These are phyloP conservation scores for Leptocoma aspasia DNA, from an alignment of 2,113 vertebrate genomes.

Conservation along the genomic window DNA sequence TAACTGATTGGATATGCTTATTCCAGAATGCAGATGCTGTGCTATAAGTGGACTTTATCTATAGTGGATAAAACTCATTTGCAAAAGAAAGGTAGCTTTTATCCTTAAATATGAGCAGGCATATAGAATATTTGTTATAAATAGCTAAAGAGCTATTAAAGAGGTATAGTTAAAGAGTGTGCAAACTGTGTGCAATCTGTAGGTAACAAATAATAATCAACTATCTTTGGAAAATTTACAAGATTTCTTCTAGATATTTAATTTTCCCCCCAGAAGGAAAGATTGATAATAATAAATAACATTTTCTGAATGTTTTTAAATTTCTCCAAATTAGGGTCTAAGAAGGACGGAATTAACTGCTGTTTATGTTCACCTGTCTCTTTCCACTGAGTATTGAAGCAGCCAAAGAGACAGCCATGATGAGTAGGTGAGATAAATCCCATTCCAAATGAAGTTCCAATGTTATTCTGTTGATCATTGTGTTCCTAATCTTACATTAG, in stretches of 20 bases:
- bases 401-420: background rate
- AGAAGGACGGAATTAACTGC: background rate
- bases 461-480: background rate
- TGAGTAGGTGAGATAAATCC: background rate
- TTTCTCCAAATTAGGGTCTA: background rate
- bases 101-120: background rate
- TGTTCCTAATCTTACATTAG: background rate
- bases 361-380: background rate
- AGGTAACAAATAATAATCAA: background rate
- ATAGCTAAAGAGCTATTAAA: background rate
- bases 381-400: background rate
- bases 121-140: background rate
- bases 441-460: background rate
- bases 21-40: background rate
- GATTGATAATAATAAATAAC: background rate
- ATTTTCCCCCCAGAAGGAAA: background rate
- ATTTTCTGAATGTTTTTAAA: background rate
- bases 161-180: background rate
- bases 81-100: background rate
- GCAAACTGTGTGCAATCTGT: background rate
- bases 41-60: background rate
- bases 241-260: background rate
- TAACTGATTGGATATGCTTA: background rate
- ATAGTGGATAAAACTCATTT: background rate
- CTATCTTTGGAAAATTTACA: background rate